phyloP scores from a whole-genome alignment of 1,140 invertebrate genomes.

The Caenorhabditis briggsae region DNA sequence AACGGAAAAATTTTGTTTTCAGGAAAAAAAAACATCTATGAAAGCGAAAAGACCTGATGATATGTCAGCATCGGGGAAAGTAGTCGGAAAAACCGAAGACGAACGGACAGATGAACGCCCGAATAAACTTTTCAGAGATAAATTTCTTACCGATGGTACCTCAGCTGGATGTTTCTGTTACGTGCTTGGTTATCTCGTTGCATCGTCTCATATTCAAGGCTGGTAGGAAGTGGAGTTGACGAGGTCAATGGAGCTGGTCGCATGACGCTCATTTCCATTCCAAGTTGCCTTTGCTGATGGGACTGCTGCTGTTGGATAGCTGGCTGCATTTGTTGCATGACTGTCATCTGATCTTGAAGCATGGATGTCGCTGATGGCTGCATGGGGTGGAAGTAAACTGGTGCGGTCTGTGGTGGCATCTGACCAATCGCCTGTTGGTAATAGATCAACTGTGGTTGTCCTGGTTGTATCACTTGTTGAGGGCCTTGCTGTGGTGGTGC shows the following conservation, averaged over 20 bases:
- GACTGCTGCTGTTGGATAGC: background rate
- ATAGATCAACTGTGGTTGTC: conserved; percentile 29
- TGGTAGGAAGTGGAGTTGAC: conserved; percentile 33
- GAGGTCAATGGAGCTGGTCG: conserved; percentile 35
- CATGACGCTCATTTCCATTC: background rate
- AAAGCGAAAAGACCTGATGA: no score
- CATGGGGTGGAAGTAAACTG: conserved; percentile 40
- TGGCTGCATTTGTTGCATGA: conserved; percentile 20
- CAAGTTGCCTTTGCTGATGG: conserved; percentile 5
- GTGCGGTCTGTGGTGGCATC: conserved; percentile 5
- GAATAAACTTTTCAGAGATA: background rate
- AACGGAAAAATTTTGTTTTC: no score
- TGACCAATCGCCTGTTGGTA: conserved; percentile 22
- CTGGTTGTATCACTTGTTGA: conserved; percentile 9
- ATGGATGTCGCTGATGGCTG: background rate
- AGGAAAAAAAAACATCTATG: no score
- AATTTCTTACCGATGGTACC: conserved; percentile 11
- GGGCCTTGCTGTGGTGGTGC: conserved; percentile 34
- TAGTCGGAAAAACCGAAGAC: no score
- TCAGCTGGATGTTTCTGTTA: conserved; percentile 34
- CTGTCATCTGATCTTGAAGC: conserved; percentile 2
- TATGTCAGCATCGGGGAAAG: no score
- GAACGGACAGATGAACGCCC: no score
- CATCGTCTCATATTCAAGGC: conserved; percentile 20
- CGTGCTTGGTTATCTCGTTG: conserved; percentile 17